These are phyloP conservation scores for Engystomops pustulosus DNA, from an alignment of 2,113 vertebrate genomes.

Conservation along the genomic window DNA sequence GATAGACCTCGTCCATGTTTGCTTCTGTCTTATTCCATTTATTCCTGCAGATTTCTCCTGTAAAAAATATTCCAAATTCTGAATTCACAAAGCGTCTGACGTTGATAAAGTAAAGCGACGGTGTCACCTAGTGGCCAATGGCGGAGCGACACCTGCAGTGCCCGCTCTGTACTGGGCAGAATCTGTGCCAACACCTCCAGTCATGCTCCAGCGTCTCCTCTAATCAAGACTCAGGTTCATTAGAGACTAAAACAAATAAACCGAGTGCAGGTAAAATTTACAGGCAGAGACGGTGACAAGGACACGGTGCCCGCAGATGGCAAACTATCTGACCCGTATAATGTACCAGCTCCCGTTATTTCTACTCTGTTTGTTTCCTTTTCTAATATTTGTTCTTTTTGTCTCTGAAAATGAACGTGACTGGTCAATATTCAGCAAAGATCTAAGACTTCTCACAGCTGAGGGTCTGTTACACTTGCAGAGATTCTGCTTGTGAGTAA, in stretches of 20 bases:
- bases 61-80: not conserved
- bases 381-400: too few relatives aligned
- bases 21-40: too few relatives aligned
- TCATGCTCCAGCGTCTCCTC: not conserved
- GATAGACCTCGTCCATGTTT: not conserved
- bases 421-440: too few relatives aligned
- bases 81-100: not conserved
- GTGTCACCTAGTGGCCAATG: not conserved
- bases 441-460: too few relatives aligned
- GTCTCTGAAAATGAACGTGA: too few relatives aligned
- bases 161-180: not conserved
- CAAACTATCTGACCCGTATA: too few relatives aligned
- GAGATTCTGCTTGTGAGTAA: too few relatives aligned
- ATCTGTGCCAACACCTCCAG: not conserved
- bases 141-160: not conserved
- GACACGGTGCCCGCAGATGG: too few relatives aligned
- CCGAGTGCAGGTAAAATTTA: not conserved
- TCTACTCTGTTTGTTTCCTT: too few relatives aligned
- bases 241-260: not conserved
- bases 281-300: not conserved
- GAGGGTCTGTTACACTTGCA: too few relatives aligned
- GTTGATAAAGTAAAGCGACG: not conserved
- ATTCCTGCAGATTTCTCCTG: too few relatives aligned
- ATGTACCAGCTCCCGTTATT: too few relatives aligned
- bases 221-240: not conserved